Percentiles rank a stretch among this genome's conserved stretches.
Evolutionary conservation across 2,888 invertebrate genomes (phyloP).

Genomic region (Lasioglossum malachurum): DNA sequence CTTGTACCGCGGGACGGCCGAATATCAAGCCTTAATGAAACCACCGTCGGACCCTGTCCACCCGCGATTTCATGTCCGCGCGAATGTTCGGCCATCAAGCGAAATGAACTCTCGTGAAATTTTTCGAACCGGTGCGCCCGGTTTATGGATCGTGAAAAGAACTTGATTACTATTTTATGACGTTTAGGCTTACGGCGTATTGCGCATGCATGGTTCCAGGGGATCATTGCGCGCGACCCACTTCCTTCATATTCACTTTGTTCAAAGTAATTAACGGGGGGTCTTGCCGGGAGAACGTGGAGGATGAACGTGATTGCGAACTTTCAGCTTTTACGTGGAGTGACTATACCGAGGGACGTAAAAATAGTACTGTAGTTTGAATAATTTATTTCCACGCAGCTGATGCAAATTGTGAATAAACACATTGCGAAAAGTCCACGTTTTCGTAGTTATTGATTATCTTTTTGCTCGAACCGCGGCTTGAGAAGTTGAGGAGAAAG

Average conservation of each 20-base stretch:
- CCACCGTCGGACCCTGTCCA: not conserved
- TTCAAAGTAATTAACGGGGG: not conserved
- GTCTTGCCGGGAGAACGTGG: not conserved
- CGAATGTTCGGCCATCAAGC: not conserved
- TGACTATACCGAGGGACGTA: accelerated
- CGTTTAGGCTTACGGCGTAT: not conserved
- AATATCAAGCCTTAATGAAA: not conserved
- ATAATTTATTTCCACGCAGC: too few species aligned
- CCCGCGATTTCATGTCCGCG: not conserved
- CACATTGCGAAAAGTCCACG: not conserved
- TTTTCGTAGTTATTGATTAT: not conserved
- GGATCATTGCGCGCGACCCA: not conserved
- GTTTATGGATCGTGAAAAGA: not conserved
- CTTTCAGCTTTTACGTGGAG: not conserved
- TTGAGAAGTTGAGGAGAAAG: too few species aligned
- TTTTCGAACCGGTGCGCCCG: not conserved
- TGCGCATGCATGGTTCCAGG: not conserved
- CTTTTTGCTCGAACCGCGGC: too few species aligned
- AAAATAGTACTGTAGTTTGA: not conserved
- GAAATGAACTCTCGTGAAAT: slow-evolving; percentile 3
- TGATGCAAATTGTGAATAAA: not conserved
- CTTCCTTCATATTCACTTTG: not conserved
- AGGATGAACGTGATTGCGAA: not conserved
- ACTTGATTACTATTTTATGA: not conserved
- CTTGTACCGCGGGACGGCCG: not conserved